Evolutionary conservation across 1,140 invertebrate genomes (phyloP).

Genomic region (Platyscapa corneri): DNA sequence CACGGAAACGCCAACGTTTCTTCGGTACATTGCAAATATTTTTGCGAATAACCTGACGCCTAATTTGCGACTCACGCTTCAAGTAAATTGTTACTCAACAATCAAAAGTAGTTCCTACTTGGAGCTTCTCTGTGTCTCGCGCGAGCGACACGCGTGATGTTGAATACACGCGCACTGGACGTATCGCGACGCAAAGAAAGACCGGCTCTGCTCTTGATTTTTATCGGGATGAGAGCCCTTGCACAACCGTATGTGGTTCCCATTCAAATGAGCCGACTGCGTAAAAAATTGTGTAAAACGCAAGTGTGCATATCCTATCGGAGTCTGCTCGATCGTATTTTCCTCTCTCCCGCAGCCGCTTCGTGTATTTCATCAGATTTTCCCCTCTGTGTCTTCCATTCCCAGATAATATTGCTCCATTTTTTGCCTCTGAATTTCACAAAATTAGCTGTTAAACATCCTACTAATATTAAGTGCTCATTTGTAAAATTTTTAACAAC

Average conservation of each 20-base stretch:
- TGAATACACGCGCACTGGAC: background rate
- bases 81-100: background rate
- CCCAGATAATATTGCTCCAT: background rate
- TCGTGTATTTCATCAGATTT: background rate
- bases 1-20: too few species aligned
- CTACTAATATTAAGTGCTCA: background rate
- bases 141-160: too few species aligned
- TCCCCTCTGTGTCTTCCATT: background rate
- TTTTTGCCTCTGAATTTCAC: background rate
- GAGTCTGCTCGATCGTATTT: too few species aligned
- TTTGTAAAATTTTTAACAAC: background rate
- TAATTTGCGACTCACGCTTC: background rate
- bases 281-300: conserved; percentile 7
- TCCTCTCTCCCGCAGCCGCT: background rate
- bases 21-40: background rate
- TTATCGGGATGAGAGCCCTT: background rate
- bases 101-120: background rate
- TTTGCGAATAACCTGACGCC: background rate
- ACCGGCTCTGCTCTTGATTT: background rate
- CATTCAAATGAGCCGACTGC: conserved; percentile 1
- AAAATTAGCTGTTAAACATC: background rate
- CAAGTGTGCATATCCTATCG: background rate
- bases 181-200: background rate
- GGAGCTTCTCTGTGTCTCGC: background rate
- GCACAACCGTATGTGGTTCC: background rate